A percentile compares a stretch with the other conserved stretches of the same genome.
Evolutionary conservation across 2,797 vertebrate species (phyloP).

Genomic region (Diplodus puntazzo): DNA sequence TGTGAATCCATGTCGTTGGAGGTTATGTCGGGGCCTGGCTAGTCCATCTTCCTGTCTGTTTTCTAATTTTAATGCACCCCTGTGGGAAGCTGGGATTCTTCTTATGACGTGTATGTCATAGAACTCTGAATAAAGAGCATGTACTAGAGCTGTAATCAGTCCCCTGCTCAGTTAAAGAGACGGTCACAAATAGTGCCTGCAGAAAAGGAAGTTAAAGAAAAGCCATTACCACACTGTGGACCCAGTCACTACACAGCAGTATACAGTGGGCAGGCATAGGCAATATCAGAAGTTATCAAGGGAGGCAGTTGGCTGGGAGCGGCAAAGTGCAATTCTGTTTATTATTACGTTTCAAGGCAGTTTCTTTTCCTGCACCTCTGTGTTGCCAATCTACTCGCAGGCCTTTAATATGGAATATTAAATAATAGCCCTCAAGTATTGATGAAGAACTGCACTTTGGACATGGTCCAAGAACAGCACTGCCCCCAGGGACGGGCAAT

Average conservation of each 20-base stretch:
- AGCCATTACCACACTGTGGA: conserved; percentile 26
- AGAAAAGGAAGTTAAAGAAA: conserved; percentile 34
- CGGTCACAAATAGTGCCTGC: conserved; percentile 23
- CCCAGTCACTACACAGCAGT: conserved; percentile 26
- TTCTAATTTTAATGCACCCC: conserved; percentile 77
- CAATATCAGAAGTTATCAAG: conserved; percentile 15
- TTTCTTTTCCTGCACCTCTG: conserved; percentile 33
- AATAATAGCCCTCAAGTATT: conserved; percentile 39
- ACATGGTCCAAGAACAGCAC: conserved; percentile 31
- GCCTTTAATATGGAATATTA: conserved; percentile 36
- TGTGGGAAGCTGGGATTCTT: conserved; percentile 60
- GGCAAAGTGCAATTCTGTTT: conserved; percentile 36
- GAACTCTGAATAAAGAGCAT: conserved; percentile 63
- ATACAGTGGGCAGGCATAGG: neutral
- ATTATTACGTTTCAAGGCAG: conserved; percentile 42
- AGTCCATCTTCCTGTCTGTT: conserved; percentile 74
- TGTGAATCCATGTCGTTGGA: conserved; percentile 70
- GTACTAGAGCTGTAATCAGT: conserved; percentile 62
- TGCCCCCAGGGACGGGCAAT: conserved; percentile 13
- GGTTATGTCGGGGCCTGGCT: conserved; percentile 73
- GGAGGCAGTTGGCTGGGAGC: conserved; percentile 13
- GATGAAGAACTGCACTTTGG: conserved; percentile 38
- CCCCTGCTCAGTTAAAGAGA: conserved; percentile 57
- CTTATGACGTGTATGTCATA: conserved; percentile 66
- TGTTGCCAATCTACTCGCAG: conserved; percentile 15